phyloP scores from a whole-genome alignment of 2,113 vertebrate genomes.

The Trogon melanurus region DNA sequence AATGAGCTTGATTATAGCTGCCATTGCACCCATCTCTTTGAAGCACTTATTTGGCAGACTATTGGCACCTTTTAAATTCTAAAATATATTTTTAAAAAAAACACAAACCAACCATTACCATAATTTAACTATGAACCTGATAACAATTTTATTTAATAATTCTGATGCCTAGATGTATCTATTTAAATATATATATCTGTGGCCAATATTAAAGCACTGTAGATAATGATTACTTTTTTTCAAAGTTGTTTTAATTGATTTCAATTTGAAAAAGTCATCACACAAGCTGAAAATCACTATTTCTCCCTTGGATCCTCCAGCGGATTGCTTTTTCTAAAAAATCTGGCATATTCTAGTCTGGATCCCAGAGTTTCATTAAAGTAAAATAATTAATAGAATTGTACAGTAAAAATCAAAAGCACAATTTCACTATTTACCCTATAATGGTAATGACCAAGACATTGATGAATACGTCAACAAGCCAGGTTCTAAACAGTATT shows the following conservation, averaged over 20 bases:
- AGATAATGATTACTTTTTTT: neutral
- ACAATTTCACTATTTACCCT: neutral
- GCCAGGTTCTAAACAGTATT: neutral
- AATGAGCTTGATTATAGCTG: conserved; percentile 64
- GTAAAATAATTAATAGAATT: neutral
- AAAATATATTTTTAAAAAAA: neutral
- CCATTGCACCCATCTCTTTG: conserved; percentile 66
- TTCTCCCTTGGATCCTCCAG: neutral
- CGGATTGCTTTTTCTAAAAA: neutral
- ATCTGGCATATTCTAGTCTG: neutral
- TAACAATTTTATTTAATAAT: neutral
- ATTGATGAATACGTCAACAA: neutral
- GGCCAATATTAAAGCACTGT: neutral
- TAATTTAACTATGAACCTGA: neutral
- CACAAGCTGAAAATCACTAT: neutral
- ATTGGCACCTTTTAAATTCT: conserved; percentile 72
- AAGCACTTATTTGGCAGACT: conserved; percentile 83
- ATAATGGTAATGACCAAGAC: neutral
- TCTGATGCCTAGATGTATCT: neutral
- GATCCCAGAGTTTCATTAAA: neutral
- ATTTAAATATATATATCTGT: neutral
- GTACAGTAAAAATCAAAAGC: neutral
- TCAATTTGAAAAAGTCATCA: neutral
- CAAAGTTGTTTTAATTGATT: neutral
- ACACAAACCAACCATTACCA: neutral